Evolutionary conservation across 2,888 invertebrate genomes (phyloP).

Genomic region (Nephrotoma guestfalica): DNA sequence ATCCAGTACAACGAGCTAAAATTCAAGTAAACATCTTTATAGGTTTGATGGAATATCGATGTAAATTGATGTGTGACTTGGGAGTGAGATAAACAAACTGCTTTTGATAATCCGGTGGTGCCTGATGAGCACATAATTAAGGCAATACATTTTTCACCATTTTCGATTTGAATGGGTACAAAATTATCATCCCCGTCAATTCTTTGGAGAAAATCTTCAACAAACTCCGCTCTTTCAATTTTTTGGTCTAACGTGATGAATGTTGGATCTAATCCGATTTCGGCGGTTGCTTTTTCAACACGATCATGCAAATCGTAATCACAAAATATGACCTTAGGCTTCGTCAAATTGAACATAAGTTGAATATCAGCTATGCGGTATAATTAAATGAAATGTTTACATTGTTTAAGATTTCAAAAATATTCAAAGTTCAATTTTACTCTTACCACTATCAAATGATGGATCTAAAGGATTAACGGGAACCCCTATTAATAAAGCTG

Average conservation of each 20-base stretch:
- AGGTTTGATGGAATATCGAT: not conserved
- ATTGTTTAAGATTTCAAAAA: not conserved
- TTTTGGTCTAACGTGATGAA: not conserved
- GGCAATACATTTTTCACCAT: not conserved
- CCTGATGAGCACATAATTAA: not conserved
- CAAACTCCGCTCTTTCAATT: not conserved
- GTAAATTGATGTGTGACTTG: not conserved
- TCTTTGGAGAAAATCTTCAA: not conserved
- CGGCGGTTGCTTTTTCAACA: not conserved
- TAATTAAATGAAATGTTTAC: not conserved
- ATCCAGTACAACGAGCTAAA: not conserved
- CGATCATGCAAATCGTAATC: not conserved
- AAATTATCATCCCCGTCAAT: not conserved
- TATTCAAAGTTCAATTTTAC: not conserved
- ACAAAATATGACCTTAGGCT: not conserved
- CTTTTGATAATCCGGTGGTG: not conserved
- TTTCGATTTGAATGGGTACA: not conserved
- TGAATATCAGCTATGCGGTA: not conserved
- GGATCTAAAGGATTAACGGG: slow-evolving; percentile 3
- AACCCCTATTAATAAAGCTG: not conserved
- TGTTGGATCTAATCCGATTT: not conserved
- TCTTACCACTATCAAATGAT: not conserved
- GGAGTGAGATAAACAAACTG: not conserved
- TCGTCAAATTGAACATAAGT: not conserved
- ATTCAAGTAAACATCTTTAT: not conserved